Conservation (phyloP, 2,888 invertebrate genomes). For the Morpho achilles region DNA sequence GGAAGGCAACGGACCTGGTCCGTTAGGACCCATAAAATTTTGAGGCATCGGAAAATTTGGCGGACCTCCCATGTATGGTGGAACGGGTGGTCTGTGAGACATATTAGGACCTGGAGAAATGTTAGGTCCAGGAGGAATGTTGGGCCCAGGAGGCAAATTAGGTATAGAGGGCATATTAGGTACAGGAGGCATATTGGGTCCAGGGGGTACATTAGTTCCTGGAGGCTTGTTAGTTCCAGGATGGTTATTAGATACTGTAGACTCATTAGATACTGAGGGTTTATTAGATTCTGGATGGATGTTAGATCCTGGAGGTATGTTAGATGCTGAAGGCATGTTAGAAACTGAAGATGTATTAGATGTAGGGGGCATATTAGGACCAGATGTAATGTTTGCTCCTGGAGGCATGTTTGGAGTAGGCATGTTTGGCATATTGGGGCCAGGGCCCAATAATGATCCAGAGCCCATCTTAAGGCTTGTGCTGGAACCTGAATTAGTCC, state of each 20-base stretch:
- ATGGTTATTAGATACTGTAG: conserved; percentile 30
- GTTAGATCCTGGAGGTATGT: conserved; percentile 18
- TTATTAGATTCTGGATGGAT: conserved; percentile 36
- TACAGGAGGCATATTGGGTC: conserved; percentile 23
- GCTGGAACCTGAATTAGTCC: conserved; percentile 18
- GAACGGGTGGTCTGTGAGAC: conserved; percentile 32
- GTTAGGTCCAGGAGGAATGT: conserved; percentile 34
- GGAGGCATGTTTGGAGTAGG: too few relatives aligned
- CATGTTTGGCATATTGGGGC: conserved; percentile 24
- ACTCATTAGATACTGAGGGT: conserved; percentile 34
- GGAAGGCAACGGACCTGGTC: conserved; percentile 44
- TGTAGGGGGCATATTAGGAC: conserved; percentile 23
- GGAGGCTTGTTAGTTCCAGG: conserved; percentile 16
- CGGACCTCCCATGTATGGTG: conserved; percentile 55
- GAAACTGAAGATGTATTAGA: conserved; percentile 13
- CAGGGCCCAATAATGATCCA: conserved; percentile 27
- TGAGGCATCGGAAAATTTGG: conserved; percentile 64
- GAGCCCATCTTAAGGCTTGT: conserved; percentile 21
- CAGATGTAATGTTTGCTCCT: conserved; percentile 1
- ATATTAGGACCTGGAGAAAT: neutral
- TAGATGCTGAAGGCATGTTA: conserved; percentile 27
- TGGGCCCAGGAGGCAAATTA: conserved; percentile 31
- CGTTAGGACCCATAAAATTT: conserved; percentile 63
- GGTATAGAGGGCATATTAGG: conserved; percentile 1
- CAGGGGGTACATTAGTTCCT: conserved; percentile 40